Percentiles rank a stretch among this genome's conserved stretches.
Evolutionary conservation across 2,113 vertebrate species (phyloP).

Genomic region (Strix aluco): DNA sequence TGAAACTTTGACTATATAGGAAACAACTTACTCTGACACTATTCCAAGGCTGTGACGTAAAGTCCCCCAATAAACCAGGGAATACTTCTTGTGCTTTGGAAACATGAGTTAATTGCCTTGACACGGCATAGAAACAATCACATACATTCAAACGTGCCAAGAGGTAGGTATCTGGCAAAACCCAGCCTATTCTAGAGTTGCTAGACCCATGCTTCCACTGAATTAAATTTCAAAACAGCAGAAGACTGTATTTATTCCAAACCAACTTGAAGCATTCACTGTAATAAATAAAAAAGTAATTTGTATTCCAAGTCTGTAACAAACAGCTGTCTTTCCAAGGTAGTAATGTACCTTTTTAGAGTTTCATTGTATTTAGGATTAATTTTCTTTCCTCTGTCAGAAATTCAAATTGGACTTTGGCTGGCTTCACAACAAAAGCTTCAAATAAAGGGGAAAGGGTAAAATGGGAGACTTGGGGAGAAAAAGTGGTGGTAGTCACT

Average conservation of each 20-base stretch:
- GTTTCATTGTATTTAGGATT: not conserved
- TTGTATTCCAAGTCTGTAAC: not conserved
- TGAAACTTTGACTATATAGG: not conserved
- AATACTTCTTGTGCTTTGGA: not conserved
- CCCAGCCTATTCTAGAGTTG: not conserved
- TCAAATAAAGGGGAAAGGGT: not conserved
- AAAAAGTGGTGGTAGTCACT: not conserved
- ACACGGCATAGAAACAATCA: not conserved
- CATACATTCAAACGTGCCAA: rapidly evolving
- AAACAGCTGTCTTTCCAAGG: not conserved
- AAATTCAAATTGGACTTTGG: not conserved
- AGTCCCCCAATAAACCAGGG: not conserved
- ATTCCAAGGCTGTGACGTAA: not conserved
- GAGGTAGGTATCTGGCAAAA: not conserved
- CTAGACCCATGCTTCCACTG: not conserved
- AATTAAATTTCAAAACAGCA: not conserved
- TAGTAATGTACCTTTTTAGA: not conserved
- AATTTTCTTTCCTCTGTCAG: not conserved
- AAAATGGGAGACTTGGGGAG: not conserved
- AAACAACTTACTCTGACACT: not conserved
- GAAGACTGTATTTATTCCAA: not conserved
- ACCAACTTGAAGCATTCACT: not conserved
- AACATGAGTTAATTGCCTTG: not conserved
- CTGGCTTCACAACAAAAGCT: not conserved
- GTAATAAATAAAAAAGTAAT: not conserved